Evolutionary conservation across 2,797 vertebrate genomes (phyloP).

Genomic region (Coregonus suidteri): DNA sequence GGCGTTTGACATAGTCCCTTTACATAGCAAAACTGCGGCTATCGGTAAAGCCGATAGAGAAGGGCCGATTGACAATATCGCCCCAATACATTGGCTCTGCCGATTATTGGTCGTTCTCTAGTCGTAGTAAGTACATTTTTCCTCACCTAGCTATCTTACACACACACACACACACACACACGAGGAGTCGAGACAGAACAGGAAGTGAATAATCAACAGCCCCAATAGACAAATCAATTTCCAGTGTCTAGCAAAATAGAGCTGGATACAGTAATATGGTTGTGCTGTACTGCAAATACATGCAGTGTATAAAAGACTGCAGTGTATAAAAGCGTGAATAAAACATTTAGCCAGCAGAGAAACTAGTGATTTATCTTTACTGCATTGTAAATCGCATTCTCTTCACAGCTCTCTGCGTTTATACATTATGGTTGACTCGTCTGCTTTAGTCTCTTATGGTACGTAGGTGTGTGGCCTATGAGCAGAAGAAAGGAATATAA

Average conservation of each 20-base stretch:
- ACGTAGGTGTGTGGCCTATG: background rate
- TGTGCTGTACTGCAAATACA: background rate
- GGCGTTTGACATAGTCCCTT: too few species aligned
- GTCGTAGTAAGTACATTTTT: too few species aligned
- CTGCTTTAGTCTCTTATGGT: background rate
- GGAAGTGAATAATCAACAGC: background rate
- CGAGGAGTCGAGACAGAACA: slow-evolving; percentile 15
- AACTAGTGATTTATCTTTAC: background rate
- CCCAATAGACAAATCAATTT: background rate
- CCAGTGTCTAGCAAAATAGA: background rate
- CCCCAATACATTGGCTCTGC: too few species aligned
- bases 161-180: slow-evolving; percentile 20
- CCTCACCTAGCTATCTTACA: too few species aligned
- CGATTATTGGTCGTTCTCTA: too few species aligned
- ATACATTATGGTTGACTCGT: background rate
- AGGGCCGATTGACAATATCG: too few species aligned
- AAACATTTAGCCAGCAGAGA: background rate
- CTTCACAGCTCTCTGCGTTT: background rate
- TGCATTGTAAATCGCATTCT: background rate
- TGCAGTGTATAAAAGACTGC: background rate
- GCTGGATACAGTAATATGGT: background rate
- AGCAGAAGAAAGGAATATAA: background rate
- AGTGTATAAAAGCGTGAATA: background rate
- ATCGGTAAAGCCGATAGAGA: too few species aligned
- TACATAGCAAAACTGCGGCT: too few species aligned